Evolutionary conservation across 2,888 invertebrate genomes (phyloP).

Genomic region (Mesochorus sp.): DNA sequence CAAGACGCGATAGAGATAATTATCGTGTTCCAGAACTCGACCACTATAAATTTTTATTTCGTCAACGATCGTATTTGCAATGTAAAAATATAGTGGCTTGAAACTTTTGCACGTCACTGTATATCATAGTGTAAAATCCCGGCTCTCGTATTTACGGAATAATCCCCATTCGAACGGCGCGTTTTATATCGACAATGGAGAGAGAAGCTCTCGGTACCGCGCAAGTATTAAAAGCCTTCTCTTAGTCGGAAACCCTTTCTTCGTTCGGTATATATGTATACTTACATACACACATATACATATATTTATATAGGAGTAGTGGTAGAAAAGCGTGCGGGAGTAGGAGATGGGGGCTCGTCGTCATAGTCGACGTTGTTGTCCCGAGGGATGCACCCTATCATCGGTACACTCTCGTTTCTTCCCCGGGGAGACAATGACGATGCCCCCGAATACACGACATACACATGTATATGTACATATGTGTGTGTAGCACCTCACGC

Average conservation of each 20-base stretch:
- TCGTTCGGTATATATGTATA: constrained; percentile 60
- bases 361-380: constrained; percentile 61
- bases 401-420: constrained; percentile 74
- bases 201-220: constrained; percentile 69
- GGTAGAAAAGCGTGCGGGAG: constrained; percentile 33
- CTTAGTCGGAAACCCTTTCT: constrained; percentile 77
- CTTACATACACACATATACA: neutral
- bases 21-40: too few relatives aligned
- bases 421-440: constrained; percentile 77
- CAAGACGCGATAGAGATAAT: too few relatives aligned
- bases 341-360: constrained; percentile 19
- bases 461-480: constrained; percentile 22
- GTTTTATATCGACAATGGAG: constrained; percentile 75
- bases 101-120: too few relatives aligned
- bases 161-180: constrained; percentile 75
- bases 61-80: too few relatives aligned
- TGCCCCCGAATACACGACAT: constrained; percentile 59
- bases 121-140: constrained; percentile 38
- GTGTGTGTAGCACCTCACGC: constrained; percentile 50
- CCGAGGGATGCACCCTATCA: constrained; percentile 80
- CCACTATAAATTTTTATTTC: too few relatives aligned
- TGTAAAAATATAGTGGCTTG: too few relatives aligned
- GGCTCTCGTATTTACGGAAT: constrained; percentile 72
- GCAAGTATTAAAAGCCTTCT: constrained; percentile 80
- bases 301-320: constrained; percentile 1